These are phyloP conservation scores for Sesamia nonagrioides DNA, from an alignment of 1,140 invertebrate genomes.

Conservation along the genomic window DNA sequence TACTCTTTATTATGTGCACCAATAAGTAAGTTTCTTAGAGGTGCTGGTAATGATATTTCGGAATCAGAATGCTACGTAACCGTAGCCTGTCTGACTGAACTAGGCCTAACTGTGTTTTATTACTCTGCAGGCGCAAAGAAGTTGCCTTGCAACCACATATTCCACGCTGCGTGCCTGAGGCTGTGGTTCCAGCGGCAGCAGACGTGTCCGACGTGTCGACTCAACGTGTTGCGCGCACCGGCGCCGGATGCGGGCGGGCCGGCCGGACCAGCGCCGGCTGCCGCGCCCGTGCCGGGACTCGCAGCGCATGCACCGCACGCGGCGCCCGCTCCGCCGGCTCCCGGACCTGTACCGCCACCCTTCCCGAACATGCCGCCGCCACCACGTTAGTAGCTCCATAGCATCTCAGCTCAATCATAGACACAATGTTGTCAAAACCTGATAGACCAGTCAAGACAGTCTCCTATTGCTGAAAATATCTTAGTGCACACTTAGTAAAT, in stretches of 20 bases:
- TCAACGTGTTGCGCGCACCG: conserved; percentile 96
- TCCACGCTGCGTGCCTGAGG: conserved; percentile 98
- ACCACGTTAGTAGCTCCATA: conserved; percentile 58
- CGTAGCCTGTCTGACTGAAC: no score
- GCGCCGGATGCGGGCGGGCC: conserved; percentile 76
- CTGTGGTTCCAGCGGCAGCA: conserved; percentile 99
- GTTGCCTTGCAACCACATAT: conserved; percentile 99
- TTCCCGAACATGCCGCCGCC: conserved; percentile 87
- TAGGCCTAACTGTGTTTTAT: no score
- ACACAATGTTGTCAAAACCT: no score
- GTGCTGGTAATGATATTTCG: no score
- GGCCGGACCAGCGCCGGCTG: conserved; percentile 72
- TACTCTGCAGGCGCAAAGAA: conserved; percentile 94
- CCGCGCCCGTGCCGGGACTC: conserved; percentile 88
- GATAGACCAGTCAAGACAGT: no score
- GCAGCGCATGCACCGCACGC: conserved; percentile 71
- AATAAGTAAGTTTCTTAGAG: no score
- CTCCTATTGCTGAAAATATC: no score
- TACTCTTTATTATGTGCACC: no score
- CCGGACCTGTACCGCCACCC: conserved; percentile 90
- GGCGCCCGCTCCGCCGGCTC: conserved; percentile 92
- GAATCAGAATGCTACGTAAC: no score
- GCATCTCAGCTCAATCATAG: not conserved
- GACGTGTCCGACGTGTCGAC: conserved; percentile 99
- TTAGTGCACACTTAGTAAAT: no score